Percentiles rank a stretch among this genome's conserved stretches.
phyloP scores from a whole-genome alignment of 2,113 vertebrate genomes.

The Notechis scutatus region DNA sequence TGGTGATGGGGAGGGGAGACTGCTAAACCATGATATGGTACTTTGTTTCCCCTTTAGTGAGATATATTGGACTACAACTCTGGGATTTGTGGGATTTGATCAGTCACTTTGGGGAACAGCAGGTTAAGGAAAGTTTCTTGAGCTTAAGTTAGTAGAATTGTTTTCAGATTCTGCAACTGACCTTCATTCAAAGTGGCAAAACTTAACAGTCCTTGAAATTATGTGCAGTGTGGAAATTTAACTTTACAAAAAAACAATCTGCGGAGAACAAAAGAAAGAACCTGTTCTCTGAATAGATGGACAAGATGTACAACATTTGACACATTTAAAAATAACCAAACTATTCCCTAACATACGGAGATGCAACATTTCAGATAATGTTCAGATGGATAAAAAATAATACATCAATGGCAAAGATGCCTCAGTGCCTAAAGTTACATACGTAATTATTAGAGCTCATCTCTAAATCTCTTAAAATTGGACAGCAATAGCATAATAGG shows the following conservation, averaged over 20 bases:
- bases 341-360: conserved; percentile 37
- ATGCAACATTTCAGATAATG: conserved; percentile 27
- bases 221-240: conserved; percentile 63
- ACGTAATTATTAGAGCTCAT: neutral
- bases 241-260: conserved; percentile 58
- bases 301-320: conserved; percentile 50
- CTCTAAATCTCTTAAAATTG: neutral
- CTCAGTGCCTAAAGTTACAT: neutral
- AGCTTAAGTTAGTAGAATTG: conserved; percentile 50
- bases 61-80: neutral
- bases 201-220: conserved; percentile 69
- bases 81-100: neutral
- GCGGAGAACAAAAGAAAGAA: neutral
- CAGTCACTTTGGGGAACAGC: neutral
- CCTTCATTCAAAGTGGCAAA: conserved; percentile 55
- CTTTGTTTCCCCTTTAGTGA: conserved; percentile 23
- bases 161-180: conserved; percentile 57
- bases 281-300: conserved; percentile 59
- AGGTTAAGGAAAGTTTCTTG: neutral
- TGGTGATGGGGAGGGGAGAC: neutral
- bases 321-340: conserved; percentile 48
- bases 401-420: neutral
- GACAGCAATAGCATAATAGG: neutral
- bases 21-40: neutral
- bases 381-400: neutral